Percentiles rank a stretch among this genome's conserved stretches.
These are phyloP conservation scores for Drepanosiphum platanoidis DNA, from an alignment of 2,888 invertebrate genomes.

Conservation along the genomic window DNA sequence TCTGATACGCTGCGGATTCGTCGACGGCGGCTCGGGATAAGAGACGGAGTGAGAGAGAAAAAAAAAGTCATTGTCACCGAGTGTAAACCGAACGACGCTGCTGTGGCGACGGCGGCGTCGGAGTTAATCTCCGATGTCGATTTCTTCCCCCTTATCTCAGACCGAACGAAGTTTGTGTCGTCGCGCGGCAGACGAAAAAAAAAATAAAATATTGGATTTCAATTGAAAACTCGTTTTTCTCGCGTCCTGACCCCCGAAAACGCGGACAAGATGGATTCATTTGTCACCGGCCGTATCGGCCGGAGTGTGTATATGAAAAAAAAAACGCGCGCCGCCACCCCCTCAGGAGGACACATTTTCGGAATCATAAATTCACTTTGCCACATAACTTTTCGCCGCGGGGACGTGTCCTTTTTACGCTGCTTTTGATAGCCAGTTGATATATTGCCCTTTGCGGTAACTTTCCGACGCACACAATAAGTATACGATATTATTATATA, in stretches of 20 bases:
- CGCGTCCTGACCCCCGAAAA: constrained; percentile 61
- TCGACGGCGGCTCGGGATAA: background rate
- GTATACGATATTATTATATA: background rate
- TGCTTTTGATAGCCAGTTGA: constrained; percentile 57
- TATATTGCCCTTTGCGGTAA: constrained; percentile 46
- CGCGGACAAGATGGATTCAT: constrained; percentile 59
- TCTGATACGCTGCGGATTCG: constrained; percentile 11
- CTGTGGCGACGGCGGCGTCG: background rate
- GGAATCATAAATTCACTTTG: constrained; percentile 61
- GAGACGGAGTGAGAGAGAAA: background rate
- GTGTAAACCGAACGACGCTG: background rate
- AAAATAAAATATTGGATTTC: constrained; percentile 64
- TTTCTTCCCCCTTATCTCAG: constrained; percentile 30
- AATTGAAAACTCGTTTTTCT: constrained; percentile 65
- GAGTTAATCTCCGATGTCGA: constrained; percentile 39
- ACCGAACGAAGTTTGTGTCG: constrained; percentile 17
- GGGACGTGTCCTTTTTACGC: constrained; percentile 56
- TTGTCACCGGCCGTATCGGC: constrained; percentile 53
- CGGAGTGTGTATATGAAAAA: constrained; percentile 38
- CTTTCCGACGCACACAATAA: constrained; percentile 30
- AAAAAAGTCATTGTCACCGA: constrained; percentile 22
- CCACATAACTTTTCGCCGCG: constrained; percentile 56
- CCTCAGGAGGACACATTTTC: constrained; percentile 53
- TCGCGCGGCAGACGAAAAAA: background rate
- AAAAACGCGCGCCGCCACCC: too few species aligned